phyloP scores from a whole-genome alignment of 1,140 invertebrate species.

The Lasioglossum baleicum region DNA sequence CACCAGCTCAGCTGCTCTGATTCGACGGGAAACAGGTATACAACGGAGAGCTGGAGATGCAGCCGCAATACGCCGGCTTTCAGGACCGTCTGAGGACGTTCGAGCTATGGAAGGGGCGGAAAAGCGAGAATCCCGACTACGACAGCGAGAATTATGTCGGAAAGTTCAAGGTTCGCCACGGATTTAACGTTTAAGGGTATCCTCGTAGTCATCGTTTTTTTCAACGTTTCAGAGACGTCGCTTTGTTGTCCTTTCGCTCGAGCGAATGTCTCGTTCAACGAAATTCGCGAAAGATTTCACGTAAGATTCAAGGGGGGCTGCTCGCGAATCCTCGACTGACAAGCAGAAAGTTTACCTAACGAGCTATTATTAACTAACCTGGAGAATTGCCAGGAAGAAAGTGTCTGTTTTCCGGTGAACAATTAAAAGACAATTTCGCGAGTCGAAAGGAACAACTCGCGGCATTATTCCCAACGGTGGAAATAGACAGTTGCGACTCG shows the following conservation, averaged over 20 bases:
- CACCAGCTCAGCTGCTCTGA: conserved; percentile 44
- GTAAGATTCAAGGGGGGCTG: too few species aligned
- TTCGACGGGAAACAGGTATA: conserved; percentile 83
- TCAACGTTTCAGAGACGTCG: too few species aligned
- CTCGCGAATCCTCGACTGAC: neutral
- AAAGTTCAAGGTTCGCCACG: conserved; percentile 84
- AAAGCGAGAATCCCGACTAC: conserved; percentile 82
- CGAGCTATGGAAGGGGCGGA: conserved; percentile 87
- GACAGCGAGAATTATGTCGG: conserved; percentile 85
- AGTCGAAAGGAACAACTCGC: neutral
- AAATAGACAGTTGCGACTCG: too few species aligned
- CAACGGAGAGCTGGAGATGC: conserved; percentile 86
- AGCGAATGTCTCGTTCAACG: neutral
- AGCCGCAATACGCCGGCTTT: conserved; percentile 88
- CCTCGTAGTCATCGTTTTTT: too few species aligned
- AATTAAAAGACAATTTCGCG: conserved; percentile 5
- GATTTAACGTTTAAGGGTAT: too few species aligned
- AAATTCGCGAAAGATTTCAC: neutral
- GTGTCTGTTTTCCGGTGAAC: neutral
- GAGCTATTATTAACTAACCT: neutral
- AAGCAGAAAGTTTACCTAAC: neutral
- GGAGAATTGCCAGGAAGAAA: neutral
- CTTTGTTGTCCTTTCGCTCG: too few species aligned
- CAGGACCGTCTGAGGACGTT: conserved; percentile 89
- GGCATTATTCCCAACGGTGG: neutral